A percentile compares a stretch with the other conserved stretches of the same genome.
phyloP scores from a whole-genome alignment of 2,797 vertebrate species.

The Poecilia picta region DNA sequence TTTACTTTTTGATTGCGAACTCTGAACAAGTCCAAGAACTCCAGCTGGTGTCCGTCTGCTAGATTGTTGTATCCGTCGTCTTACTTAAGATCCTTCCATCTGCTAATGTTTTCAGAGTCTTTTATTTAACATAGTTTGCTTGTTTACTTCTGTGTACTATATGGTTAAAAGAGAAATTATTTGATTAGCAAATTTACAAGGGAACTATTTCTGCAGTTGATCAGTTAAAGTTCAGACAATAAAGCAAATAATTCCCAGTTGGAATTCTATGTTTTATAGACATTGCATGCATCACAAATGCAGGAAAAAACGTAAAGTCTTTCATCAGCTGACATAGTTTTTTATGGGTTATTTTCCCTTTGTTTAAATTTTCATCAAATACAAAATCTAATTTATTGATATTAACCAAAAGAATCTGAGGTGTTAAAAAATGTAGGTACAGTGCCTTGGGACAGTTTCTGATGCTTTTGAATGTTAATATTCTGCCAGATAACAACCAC shows the following conservation, averaged over 20 bases:
- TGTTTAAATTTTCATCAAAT: not conserved
- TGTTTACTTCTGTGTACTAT: constrained; percentile 8
- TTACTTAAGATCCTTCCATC: constrained; percentile 72
- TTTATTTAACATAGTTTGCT: constrained; percentile 18
- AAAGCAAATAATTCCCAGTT: not conserved
- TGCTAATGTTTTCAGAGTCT: constrained; percentile 43
- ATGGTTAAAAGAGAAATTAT: constrained; percentile 14
- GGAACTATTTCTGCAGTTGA: not conserved
- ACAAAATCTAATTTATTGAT: not conserved
- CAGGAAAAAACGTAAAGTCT: not conserved
- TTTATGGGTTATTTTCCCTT: not conserved
- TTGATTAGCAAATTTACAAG: not conserved
- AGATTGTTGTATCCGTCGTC: constrained; percentile 48
- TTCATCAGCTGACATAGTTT: not conserved
- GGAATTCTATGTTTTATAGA: not conserved
- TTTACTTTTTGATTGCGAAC: constrained; percentile 39
- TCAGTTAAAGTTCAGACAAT: not conserved
- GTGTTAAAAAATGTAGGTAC: not conserved
- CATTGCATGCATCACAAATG: not conserved
- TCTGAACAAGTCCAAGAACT: constrained; percentile 31
- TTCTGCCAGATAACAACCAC: not conserved
- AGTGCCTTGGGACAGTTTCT: not conserved
- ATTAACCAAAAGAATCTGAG: not conserved
- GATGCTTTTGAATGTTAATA: not conserved
- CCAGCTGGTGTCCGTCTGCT: constrained; percentile 68